phyloP scores from a whole-genome alignment of 2,888 invertebrate genomes.

The Netelia virgata region DNA sequence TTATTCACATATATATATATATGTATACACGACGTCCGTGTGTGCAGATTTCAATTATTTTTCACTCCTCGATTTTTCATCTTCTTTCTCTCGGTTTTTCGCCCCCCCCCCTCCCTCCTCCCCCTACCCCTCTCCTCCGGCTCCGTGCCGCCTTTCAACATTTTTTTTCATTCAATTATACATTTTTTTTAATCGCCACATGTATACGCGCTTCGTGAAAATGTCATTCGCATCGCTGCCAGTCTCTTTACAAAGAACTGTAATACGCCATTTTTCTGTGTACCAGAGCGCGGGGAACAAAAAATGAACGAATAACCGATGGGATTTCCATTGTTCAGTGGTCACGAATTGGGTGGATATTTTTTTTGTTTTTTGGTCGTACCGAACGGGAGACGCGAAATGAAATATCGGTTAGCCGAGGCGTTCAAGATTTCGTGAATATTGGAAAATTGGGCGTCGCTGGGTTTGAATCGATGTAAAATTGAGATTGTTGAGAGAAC shows the following conservation, averaged over 20 bases:
- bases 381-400: too few relatives aligned
- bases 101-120: neutral
- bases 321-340: conserved; percentile 59
- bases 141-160: conserved; percentile 16
- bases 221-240: conserved; percentile 13
- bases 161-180: conserved; percentile 53
- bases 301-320: conserved; percentile 74
- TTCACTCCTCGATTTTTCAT: conserved; percentile 65
- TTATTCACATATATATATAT: conserved; percentile 44
- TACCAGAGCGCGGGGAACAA: conserved; percentile 70
- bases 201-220: conserved; percentile 7
- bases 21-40: conserved; percentile 1
- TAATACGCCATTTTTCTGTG: conserved; percentile 20
- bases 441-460: too few relatives aligned
- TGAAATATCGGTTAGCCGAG: too few relatives aligned
- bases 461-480: neutral
- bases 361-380: neutral
- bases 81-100: conserved; percentile 23
- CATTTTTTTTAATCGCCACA: conserved; percentile 61
- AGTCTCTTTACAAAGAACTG: conserved; percentile 12
- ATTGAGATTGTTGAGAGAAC: conserved; percentile 36
- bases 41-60: conserved; percentile 39
- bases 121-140: neutral
- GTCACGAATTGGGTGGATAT: conserved; percentile 13
- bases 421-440: too few relatives aligned